Base-by-base conservation (phyloP, 2,888 invertebrate species). In the Alloscopus bannaensis region DNA sequence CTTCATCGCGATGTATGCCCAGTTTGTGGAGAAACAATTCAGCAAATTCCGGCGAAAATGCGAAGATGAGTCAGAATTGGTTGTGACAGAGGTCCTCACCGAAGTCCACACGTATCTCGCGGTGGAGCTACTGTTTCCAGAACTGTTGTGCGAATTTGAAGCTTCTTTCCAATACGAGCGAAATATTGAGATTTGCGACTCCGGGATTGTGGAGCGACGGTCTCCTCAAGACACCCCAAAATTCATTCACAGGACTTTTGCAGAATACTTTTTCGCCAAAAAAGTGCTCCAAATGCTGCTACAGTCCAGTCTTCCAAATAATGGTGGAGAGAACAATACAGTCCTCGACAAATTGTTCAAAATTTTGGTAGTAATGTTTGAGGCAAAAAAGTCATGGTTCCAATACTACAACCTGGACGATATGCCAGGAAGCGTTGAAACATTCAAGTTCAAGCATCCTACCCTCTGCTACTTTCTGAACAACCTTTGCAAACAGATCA, bases 261-360 rank as follows among this genome's bases (percentile, higher is more conserved):
- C 62, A 8, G 62, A 62, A 16, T 62, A 42, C 42, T 22, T 62
- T 11, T 20, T 62, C 6, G 62, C 62, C n/a, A n/a, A n/a, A n/a
- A n/a, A n/a, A n/a, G n/a, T n/a, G n/a, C n/a, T n/a, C n/a, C n/a
- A n/a, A n/a, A n/a, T n/a, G n/a, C n/a, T n/a, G n/a, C n/a, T n/a
- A n/a, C n/a, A n/a, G n/a, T n/a, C n/a, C n/a, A n/a, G n/a, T n/a
- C n/a, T n/a, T n/a, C n/a, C n/a, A n/a, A n/a, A n/a, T n/a, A n/a
- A n/a, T n/a, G n/a, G n/a, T n/a, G n/a, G n/a, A n/a, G n/a, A n/a
- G n/a, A n/a, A n/a, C n/a, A n/a, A n/a, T n/a, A n/a, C n/a, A n/a
- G n/a, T n/a, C n/a, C n/a, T n/a, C n/a, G n/a, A n/a, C n/a, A n/a
- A n/a, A n/a, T n/a, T n/a, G n/a, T n/a, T n/a, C n/a, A n/a, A n/a